Evolutionary conservation across 2,888 invertebrate genomes (phyloP).

Genomic region (Cepaea hortensis): DNA sequence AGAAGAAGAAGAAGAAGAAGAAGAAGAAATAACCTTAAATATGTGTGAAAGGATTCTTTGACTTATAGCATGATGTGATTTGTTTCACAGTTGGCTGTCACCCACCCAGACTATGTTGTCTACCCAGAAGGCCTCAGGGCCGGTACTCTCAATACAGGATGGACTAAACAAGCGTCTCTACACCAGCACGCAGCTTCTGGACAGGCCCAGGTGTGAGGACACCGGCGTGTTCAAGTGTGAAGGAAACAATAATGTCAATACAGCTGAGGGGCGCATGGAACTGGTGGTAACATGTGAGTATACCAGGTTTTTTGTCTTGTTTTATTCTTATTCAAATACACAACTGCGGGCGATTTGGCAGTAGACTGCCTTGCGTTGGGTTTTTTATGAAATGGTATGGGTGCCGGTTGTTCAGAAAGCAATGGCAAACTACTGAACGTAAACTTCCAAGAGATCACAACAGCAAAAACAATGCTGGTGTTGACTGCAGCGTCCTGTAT

Average conservation of each 20-base stretch:
- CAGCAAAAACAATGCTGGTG: no score
- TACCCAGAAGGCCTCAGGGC: not conserved
- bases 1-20: no score
- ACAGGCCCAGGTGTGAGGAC: constrained; percentile 17
- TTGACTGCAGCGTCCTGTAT: no score
- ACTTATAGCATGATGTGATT: not conserved
- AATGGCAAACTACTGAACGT: no score
- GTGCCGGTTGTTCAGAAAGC: no score
- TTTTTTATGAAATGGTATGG: no score
- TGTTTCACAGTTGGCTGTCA: constrained; percentile 4
- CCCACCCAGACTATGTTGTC: not conserved
- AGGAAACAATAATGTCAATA: not conserved
- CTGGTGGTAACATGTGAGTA: constrained; percentile 27
- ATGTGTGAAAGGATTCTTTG: not conserved
- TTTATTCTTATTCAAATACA: no score
- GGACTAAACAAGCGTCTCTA: not conserved
- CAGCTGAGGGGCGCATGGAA: not conserved
- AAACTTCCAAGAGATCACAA: no score
- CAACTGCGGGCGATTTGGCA: no score
- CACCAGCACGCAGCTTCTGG: not conserved
- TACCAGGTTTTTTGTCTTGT: not conserved
- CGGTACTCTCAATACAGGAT: not conserved
- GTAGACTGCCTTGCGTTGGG: no score
- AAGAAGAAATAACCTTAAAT: no score
- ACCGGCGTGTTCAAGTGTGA: constrained; percentile 16